Evolutionary conservation across 1,140 invertebrate genomes (phyloP).

Genomic region (Radopholus similis): DNA sequence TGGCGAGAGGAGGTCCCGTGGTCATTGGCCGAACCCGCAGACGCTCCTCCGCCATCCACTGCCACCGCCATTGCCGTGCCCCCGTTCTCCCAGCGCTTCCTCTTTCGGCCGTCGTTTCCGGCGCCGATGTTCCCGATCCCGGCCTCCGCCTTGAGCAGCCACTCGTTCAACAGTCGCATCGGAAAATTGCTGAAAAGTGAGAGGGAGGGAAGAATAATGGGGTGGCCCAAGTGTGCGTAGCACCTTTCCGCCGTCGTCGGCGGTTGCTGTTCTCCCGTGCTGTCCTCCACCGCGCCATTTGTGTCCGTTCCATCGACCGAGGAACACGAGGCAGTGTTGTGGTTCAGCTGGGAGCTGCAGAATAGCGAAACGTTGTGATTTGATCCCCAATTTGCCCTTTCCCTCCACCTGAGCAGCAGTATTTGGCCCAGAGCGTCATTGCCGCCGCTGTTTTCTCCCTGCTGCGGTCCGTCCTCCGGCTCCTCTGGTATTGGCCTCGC

Average conservation of each 20-base stretch:
- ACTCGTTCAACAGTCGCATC: conserved; percentile 1
- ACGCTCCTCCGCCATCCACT: too few relatives aligned
- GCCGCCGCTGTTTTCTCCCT: not conserved
- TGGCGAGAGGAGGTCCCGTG: not conserved
- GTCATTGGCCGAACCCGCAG: too few relatives aligned
- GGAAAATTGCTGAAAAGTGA: not conserved
- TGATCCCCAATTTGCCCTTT: too few relatives aligned
- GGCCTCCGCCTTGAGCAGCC: not conserved
- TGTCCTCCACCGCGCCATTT: too few relatives aligned
- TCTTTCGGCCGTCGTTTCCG: too few relatives aligned
- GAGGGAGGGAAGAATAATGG: too few relatives aligned
- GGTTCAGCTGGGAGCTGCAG: too few relatives aligned
- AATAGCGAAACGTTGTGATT: too few relatives aligned
- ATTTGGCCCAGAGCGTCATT: not conserved
- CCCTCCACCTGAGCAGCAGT: not conserved
- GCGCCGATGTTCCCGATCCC: not conserved
- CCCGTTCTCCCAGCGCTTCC: too few relatives aligned
- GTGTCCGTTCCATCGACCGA: not conserved
- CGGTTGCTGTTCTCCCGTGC: not conserved
- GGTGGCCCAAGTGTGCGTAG: too few relatives aligned
- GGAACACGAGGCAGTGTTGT: too few relatives aligned
- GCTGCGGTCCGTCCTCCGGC: not conserved
- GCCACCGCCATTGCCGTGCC: not conserved
- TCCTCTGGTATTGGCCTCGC: not conserved
- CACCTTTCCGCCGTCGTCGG: not conserved